Conservation (phyloP, 2,113 vertebrate species). For the Pan paniscus region DNA sequence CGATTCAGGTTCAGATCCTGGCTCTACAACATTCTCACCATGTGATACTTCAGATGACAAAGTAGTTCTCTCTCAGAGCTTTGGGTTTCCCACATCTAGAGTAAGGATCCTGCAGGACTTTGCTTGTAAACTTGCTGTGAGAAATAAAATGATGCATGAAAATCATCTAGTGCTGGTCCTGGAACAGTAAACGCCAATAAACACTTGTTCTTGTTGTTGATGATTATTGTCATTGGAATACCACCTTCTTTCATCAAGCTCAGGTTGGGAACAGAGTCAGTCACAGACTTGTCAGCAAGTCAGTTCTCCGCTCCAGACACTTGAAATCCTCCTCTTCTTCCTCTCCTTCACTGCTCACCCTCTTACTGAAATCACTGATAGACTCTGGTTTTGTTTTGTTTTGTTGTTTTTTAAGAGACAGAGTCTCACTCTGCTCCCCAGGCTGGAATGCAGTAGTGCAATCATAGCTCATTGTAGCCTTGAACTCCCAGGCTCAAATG, state of each 20-base stretch:
- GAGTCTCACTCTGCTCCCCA: too few species aligned
- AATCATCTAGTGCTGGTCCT: neutral
- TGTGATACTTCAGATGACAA: neutral
- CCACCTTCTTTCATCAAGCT: neutral
- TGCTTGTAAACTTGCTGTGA: neutral
- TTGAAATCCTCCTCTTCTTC: neutral
- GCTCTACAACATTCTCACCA: neutral
- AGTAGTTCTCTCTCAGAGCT: neutral
- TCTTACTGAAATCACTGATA: neutral
- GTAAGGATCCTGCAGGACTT: neutral
- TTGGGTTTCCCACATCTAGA: neutral
- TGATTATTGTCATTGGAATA: neutral
- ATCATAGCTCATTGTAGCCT: too few species aligned
- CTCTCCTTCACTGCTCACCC: neutral
- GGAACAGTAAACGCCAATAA: neutral
- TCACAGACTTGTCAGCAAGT: neutral
- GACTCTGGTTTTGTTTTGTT: neutral
- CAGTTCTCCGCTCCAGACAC: neutral
- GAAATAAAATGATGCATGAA: neutral
- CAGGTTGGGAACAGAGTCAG: neutral
- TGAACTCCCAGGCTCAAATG: too few species aligned
- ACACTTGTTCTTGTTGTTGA: neutral
- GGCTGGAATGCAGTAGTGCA: too few species aligned
- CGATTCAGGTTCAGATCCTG: neutral
- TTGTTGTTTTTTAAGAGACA: too few species aligned